Evolutionary conservation across 2,113 vertebrate species (phyloP), one percentile per base, ranked within the genome.

Genomic region (Poeciliopsis retropinna): DNA sequence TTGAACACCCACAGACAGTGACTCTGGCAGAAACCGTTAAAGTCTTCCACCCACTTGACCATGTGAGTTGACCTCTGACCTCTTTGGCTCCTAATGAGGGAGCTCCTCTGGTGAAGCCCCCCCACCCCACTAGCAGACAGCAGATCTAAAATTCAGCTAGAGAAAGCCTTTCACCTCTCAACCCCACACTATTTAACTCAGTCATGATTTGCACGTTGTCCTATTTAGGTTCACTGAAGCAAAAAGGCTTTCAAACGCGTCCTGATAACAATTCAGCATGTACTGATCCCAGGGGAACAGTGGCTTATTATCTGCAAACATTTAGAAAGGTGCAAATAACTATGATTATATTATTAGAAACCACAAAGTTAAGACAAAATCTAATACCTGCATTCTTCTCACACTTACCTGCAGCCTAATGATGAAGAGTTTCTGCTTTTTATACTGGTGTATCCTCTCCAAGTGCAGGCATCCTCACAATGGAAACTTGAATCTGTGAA

Each of bases 31-130:
- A 63, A 77, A 37, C 39, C 51, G 25, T 34, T 27, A 37, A 69
- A 25, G 62, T 67, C 77, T 76, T 75, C 65, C 71, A n/a, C 54
- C 72, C 78, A 83, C 81, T 89, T 90, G 88, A 88, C 89, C 86
- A 75, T 83, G 87, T 84, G 73, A 67, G 80, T 82, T 88, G 86
- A 88, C 82, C 87, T 82, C 44, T 79, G 81, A 88, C 19, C 84
- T 60, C 15, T 32, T n/a, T 32, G 54, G 54, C 64, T 77, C 65
- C 65, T 89, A 85, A 84, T 81, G 73, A 83, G 72, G 57, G 44
- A 79, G 32, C 27, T 37, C 60, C 67, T 76, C 78, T 54, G 66
- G 60, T 71, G 63, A 77, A 57, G 17, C 31, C 57, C 47, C 29
- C 22, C 39, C 44, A 19, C 37, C 62, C 32, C 15, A 34, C 32